Percentiles rank a stretch among this genome's conserved stretches.
Conservation (phyloP, 1,140 invertebrate genomes). For the Drosophila oshimai region DNA sequence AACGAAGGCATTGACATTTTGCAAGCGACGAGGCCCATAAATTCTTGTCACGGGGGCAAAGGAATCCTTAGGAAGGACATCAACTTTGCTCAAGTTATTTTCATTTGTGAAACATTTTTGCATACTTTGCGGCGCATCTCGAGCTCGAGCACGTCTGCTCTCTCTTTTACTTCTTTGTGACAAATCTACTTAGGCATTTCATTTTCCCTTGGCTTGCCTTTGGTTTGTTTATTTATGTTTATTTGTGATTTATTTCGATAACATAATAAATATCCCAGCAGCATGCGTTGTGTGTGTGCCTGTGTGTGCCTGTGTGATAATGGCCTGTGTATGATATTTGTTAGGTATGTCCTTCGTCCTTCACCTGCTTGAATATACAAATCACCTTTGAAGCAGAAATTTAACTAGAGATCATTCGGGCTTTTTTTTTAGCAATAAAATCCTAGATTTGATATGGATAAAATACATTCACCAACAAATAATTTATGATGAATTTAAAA, state of each 20-base stretch:
- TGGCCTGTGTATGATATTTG: conserved; percentile 16
- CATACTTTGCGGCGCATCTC: conserved; percentile 75
- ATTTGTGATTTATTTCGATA: conserved; percentile 82
- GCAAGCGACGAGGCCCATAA: conserved; percentile 63
- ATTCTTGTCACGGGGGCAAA: conserved; percentile 63
- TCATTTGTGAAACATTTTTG: conserved; percentile 78
- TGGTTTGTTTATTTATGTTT: conserved; percentile 78
- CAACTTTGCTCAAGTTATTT: conserved; percentile 76
- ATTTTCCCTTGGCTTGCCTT: no score
- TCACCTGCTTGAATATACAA: conserved; percentile 23
- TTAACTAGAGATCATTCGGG: no score
- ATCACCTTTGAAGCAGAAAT: neutral
- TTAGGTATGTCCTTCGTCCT: neutral
- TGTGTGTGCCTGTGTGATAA: conserved; percentile 3
- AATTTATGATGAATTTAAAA: no score
- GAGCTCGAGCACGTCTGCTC: no score
- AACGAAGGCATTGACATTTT: conserved; percentile 67
- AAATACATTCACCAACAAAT: no score
- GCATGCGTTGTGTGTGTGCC: neutral
- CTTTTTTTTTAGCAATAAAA: no score
- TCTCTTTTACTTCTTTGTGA: conserved; percentile 72
- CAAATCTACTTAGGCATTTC: conserved; percentile 79
- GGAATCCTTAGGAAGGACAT: no score
- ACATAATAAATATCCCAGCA: conserved; percentile 67
- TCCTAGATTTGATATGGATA: no score